Percentiles rank a stretch among this genome's conserved stretches.
These are phyloP conservation scores for Pseudochirops cupreus DNA, from an alignment of 2,797 vertebrate species.

Conservation along the genomic window DNA sequence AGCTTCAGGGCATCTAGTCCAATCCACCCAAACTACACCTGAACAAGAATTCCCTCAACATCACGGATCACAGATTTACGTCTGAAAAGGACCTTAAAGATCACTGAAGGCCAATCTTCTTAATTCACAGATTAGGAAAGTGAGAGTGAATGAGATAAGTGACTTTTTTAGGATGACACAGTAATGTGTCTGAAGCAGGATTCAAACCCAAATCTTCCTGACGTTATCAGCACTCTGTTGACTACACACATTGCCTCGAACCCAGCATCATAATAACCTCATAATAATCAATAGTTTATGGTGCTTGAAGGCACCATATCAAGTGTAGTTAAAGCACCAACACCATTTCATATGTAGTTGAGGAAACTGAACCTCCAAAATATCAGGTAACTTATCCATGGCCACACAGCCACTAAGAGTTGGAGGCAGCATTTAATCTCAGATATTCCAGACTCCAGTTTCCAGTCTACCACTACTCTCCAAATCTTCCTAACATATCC, in stretches of 20 bases:
- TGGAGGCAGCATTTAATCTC: neutral
- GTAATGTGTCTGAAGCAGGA: neutral
- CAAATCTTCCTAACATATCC: neutral
- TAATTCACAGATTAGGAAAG: neutral
- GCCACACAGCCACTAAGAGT: neutral
- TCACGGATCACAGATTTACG: neutral
- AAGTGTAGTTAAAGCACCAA: neutral
- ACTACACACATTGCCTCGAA: neutral
- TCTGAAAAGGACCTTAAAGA: neutral
- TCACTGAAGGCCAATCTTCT: neutral
- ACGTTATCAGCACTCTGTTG: neutral
- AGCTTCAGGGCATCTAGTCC: neutral
- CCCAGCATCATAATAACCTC: neutral
- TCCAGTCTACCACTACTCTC: neutral
- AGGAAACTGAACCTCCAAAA: neutral
- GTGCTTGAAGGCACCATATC: neutral
- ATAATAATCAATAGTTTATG: neutral
- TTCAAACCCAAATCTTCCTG: neutral
- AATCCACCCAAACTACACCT: neutral
- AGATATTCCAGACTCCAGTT: neutral
- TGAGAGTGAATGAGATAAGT: neutral
- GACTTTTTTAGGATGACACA: neutral
- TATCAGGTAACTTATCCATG: neutral
- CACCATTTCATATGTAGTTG: neutral
- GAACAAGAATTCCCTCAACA: neutral